phyloP scores from a whole-genome alignment of 2,797 vertebrate species.

The Pangasius krempfi region DNA sequence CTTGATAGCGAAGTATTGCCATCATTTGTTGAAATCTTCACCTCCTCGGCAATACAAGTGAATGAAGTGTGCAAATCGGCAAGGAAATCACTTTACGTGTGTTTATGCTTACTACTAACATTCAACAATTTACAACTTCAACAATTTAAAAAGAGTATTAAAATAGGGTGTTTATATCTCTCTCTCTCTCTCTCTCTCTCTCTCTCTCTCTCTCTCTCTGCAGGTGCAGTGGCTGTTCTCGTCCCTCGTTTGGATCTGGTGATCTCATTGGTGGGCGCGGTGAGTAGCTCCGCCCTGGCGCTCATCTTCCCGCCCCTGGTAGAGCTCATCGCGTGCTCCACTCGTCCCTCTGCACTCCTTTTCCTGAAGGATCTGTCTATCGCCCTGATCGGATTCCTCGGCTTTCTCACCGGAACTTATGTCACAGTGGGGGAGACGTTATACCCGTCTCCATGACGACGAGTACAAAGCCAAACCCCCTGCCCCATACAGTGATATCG shows the following conservation, averaged over 20 bases:
- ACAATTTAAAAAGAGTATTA: neutral
- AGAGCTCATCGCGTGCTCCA: constrained; percentile 82
- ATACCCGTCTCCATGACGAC: constrained; percentile 63
- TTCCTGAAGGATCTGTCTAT: constrained; percentile 82
- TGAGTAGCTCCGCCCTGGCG: constrained; percentile 86
- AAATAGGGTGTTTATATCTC: neutral
- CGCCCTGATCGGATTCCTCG: constrained; percentile 77
- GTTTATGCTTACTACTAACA: too few species aligned
- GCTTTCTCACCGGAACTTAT: constrained; percentile 84
- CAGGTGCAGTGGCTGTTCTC: constrained; percentile 80
- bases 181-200: neutral
- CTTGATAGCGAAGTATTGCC: too few species aligned
- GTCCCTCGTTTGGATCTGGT: constrained; percentile 86
- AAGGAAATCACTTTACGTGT: too few species aligned
- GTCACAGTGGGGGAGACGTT: constrained; percentile 83
- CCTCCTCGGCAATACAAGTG: too few species aligned
- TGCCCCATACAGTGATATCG: neutral
- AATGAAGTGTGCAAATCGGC: too few species aligned
- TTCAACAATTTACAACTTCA: too few species aligned
- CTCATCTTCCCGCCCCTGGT: constrained; percentile 84
- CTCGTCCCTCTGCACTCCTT: constrained; percentile 70
- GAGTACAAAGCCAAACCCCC: constrained; percentile 45
- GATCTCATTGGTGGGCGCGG: constrained; percentile 83
- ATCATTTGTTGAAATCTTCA: too few species aligned
- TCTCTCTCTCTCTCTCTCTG: neutral